Base-by-base conservation (phyloP, 2,113 vertebrate species). In the Passerina amoena region DNA sequence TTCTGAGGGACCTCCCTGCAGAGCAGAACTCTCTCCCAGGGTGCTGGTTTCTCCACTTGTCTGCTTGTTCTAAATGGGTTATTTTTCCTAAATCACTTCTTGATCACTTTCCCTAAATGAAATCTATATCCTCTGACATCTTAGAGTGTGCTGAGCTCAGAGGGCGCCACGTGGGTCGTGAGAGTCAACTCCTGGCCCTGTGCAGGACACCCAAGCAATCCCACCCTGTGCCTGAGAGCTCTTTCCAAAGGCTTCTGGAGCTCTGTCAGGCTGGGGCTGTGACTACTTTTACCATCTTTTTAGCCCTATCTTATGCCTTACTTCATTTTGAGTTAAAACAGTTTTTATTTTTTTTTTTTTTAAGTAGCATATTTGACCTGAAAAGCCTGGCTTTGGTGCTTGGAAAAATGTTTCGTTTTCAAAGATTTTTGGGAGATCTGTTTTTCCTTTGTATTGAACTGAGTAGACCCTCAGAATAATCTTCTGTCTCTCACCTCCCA, bases 61-160 rank as follows among this genome's bases (percentile, higher is more conserved):
- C 71, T 40, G 3, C 37, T 53, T 76, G 25, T n/a, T 87, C 54
- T 37, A n/a, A 48, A 37, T 16, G 13, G 3, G 14, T 86, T 42
- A 0, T 23, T 44, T 31, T 76, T 45, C 40, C 11, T 11, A 12
- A 70, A 40, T 42, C 0, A 0, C 23, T 57, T 53, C 38, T 68
- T 77, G 12, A 61, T 64, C 11, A 5, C 40, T 88, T 65, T 20
- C 8, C n/a, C 53, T 64, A 33, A 47, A 56, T 0, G 4, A 56
- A 45, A 28, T n/a, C 13, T 48, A 4, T 10, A 11, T 42, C 9
- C 18, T 7, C 17, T 57, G 53, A 7, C 3, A 8, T 25, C 19
- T 24, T 1, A 31, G 38, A 60, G n/a, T 40, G 56, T 61, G 24
- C n/a, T 30, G 70, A 82, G 20, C 16, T 61, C 53, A n/a, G 18